Conservation (phyloP, 2,113 vertebrate species). For the Eonycteris spelaea region DNA sequence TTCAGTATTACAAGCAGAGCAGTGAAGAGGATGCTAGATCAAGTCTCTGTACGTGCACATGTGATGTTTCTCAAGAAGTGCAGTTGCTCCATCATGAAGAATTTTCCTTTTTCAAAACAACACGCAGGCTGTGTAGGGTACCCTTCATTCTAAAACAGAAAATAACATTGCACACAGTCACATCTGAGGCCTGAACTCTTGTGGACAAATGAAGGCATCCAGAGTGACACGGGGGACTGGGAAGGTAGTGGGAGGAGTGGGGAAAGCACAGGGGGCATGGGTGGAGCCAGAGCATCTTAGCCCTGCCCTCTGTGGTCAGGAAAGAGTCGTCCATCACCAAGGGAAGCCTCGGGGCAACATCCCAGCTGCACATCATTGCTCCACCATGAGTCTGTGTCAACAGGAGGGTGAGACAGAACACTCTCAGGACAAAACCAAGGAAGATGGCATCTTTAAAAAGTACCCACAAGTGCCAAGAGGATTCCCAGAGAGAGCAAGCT, state of each 20-base stretch:
- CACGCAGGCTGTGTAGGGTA: too few species aligned
- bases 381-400: too few species aligned
- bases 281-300: not conserved
- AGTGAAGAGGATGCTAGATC: not conserved
- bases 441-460: not conserved
- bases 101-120: not conserved
- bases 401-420: not conserved
- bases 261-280: accelerated
- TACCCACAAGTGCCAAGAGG: not conserved
- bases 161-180: not conserved
- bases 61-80: not conserved
- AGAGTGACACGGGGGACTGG: too few species aligned
- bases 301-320: too few species aligned
- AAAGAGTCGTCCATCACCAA: not conserved
- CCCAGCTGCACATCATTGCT: not conserved
- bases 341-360: not conserved
- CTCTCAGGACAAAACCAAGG: too few species aligned
- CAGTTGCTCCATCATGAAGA: too few species aligned
- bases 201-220: not conserved
- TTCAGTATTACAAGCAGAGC: not conserved
- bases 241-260: too few species aligned
- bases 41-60: not conserved
- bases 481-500: not conserved
- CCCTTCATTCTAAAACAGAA: not conserved
- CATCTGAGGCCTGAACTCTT: not conserved